phyloP scores from a whole-genome alignment of 2,888 invertebrate species.

The Ormia ochracea region DNA sequence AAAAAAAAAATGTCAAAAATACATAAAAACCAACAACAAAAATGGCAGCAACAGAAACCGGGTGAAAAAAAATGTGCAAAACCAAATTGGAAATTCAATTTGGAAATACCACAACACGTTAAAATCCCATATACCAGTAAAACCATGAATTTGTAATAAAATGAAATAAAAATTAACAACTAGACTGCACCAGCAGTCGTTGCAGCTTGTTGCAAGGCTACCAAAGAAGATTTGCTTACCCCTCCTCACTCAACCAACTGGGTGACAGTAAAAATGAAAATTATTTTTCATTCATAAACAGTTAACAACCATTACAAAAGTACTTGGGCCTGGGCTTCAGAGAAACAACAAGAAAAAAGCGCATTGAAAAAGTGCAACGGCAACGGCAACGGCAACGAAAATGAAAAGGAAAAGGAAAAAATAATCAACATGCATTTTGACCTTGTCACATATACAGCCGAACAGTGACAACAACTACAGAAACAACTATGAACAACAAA shows the following conservation, averaged over 20 bases:
- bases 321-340: slow-evolving; percentile 38
- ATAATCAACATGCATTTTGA: slow-evolving; percentile 50
- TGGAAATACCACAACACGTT: slow-evolving; percentile 58
- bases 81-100: slow-evolving; percentile 57
- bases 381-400: no score
- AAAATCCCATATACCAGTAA: slow-evolving; percentile 51
- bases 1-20: neutral
- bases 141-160: slow-evolving; percentile 54
- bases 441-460: slow-evolving; percentile 52
- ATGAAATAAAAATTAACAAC: slow-evolving; percentile 41
- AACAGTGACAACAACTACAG: slow-evolving; percentile 16
- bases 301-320: slow-evolving; percentile 47
- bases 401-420: neutral
- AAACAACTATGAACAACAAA: slow-evolving; percentile 18
- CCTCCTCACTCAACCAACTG: neutral
- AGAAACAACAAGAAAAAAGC: neutral
- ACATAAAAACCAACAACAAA: neutral
- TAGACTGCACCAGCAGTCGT: neutral
- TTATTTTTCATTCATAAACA: slow-evolving; percentile 54
- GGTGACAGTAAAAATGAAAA: neutral
- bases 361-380: slow-evolving; percentile 24
- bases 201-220: neutral
- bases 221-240: neutral
- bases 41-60: neutral
- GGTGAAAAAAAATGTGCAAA: neutral